Percentiles rank a stretch among this genome's conserved stretches.
phyloP scores from a whole-genome alignment of 1,140 invertebrate genomes.

The Bombus picipes region DNA sequence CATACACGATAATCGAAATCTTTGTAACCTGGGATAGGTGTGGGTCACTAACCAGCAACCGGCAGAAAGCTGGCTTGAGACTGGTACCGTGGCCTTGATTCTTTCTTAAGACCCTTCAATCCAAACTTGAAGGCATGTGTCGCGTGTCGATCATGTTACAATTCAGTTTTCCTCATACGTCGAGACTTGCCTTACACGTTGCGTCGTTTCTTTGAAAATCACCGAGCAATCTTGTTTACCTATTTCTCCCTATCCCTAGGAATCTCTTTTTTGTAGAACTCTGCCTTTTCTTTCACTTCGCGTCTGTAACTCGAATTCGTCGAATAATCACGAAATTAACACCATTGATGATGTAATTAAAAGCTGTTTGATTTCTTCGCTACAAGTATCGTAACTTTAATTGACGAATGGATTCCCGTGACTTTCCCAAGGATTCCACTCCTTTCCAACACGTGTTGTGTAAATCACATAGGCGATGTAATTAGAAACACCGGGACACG shows the following conservation, averaged over 20 bases:
- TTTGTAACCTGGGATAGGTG: conserved; percentile 37
- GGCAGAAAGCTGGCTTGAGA: conserved; percentile 57
- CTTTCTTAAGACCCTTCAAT: conserved; percentile 62
- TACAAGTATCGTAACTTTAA: conserved; percentile 29
- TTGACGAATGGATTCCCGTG: conserved; percentile 2
- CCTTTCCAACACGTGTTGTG: background rate
- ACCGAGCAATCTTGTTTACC: too few species aligned
- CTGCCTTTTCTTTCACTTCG: background rate
- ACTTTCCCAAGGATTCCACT: background rate
- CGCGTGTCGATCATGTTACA: conserved; percentile 43
- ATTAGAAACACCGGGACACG: background rate
- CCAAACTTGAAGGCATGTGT: conserved; percentile 20
- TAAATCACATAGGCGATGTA: conserved; percentile 5
- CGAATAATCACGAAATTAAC: background rate
- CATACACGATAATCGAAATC: conserved; percentile 53
- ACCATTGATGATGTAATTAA: background rate
- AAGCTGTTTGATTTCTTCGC: conserved; percentile 5
- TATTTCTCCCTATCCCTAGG: background rate
- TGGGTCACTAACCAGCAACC: conserved; percentile 66
- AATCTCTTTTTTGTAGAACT: background rate
- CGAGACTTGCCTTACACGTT: too few species aligned
- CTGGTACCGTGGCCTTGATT: conserved; percentile 69
- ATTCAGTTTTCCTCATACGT: conserved; percentile 5
- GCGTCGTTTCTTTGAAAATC: background rate
- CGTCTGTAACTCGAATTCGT: background rate